Percentiles rank a stretch among this genome's conserved stretches.
Evolutionary conservation across 2,888 invertebrate species (phyloP).

Genomic region (Drosophila testacea): DNA sequence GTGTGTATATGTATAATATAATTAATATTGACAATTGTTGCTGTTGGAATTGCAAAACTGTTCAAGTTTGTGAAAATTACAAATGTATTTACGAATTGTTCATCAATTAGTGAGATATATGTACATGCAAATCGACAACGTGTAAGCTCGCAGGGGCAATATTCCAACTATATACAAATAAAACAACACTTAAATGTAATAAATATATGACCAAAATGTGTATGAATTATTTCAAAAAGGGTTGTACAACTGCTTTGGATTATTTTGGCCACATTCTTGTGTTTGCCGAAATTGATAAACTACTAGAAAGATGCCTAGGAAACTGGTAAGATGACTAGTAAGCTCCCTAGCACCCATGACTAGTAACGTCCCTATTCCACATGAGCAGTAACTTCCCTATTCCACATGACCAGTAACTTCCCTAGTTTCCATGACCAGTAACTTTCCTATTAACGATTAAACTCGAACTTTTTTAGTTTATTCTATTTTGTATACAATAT

Average conservation of each 20-base stretch:
- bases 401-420: too few relatives aligned
- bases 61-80: conserved; percentile 49
- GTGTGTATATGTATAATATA: conserved; percentile 10
- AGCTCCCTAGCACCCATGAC: too few relatives aligned
- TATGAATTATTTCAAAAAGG: not conserved
- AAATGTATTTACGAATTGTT: conserved; percentile 43
- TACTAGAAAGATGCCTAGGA: too few relatives aligned
- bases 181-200: conserved; percentile 9
- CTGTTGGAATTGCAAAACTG: conserved; percentile 43
- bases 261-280: too few relatives aligned
- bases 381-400: too few relatives aligned
- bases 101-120: conserved; percentile 23
- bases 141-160: conserved; percentile 25
- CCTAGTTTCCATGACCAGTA: too few relatives aligned
- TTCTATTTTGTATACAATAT: not conserved
- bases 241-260: too few relatives aligned
- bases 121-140: conserved; percentile 21
- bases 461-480: not conserved
- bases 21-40: conserved; percentile 21
- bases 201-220: not conserved
- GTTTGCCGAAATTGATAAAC: too few relatives aligned
- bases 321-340: too few relatives aligned
- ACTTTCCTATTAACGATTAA: too few relatives aligned
- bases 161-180: conserved; percentile 46
- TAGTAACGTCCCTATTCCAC: too few relatives aligned